Percentiles rank a stretch among this genome's conserved stretches.
Conservation (phyloP, 2,888 invertebrate genomes). For the Melitaea athalia region DNA sequence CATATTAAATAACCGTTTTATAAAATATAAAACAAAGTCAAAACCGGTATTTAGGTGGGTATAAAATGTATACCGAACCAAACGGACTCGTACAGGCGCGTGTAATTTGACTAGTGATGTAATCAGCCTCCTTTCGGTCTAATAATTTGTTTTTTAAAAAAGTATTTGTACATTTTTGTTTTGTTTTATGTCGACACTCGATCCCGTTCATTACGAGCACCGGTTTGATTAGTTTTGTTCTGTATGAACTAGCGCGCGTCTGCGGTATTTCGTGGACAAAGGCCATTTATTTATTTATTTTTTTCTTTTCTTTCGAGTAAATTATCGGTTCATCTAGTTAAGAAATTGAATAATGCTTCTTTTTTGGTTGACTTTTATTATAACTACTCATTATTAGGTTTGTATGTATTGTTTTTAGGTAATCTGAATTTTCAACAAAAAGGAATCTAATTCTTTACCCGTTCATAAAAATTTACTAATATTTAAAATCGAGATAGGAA, state of each 20-base stretch:
- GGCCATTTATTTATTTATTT: constrained; percentile 6
- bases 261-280: constrained; percentile 33
- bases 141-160: constrained; percentile 36
- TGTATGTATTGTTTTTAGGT: too few relatives aligned
- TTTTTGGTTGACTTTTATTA: constrained; percentile 20
- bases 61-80: background rate
- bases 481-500: too few relatives aligned
- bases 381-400: background rate
- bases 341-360: constrained; percentile 30
- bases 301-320: constrained; percentile 25
- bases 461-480: too few relatives aligned
- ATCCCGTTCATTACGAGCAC: constrained; percentile 53
- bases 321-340: constrained; percentile 30
- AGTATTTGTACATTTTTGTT: background rate
- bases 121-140: constrained; percentile 36
- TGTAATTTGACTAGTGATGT: constrained; percentile 33
- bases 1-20: background rate
- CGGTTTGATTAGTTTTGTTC: constrained; percentile 41
- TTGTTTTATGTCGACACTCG: constrained; percentile 45
- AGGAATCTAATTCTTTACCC: too few relatives aligned
- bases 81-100: constrained; percentile 20
- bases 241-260: constrained; percentile 40
- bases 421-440: too few relatives aligned
- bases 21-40: background rate
- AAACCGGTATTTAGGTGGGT: background rate